phyloP scores from a whole-genome alignment of 2,888 invertebrate species.

The Sphaerophoria taeniata region DNA sequence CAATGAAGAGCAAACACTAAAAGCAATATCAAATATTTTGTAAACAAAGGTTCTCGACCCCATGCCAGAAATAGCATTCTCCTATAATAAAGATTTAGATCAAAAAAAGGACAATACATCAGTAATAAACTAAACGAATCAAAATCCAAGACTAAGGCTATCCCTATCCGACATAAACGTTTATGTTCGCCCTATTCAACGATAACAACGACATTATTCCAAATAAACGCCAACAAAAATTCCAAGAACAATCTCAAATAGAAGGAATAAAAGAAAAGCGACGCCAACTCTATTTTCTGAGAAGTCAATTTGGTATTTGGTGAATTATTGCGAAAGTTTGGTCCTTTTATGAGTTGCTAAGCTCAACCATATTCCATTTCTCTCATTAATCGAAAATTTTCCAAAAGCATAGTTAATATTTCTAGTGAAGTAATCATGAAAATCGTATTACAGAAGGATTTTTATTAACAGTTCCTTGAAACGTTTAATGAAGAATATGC shows the following conservation, averaged over 20 bases:
- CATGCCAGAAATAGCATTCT: neutral
- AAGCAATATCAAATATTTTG: neutral
- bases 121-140: conserved; percentile 12
- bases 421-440: conserved; percentile 37
- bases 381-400: conserved; percentile 38
- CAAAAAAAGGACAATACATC: conserved; percentile 48
- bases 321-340: conserved; percentile 56
- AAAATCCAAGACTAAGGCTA: conserved; percentile 11
- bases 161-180: conserved; percentile 23
- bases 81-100: conserved; percentile 31
- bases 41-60: no score
- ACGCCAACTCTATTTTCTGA: conserved; percentile 4
- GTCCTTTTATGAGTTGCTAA: conserved; percentile 33
- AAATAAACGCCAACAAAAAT: conserved; percentile 28
- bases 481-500: neutral
- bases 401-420: conserved; percentile 48
- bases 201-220: conserved; percentile 2
- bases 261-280: conserved; percentile 21
- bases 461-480: conserved; percentile 9
- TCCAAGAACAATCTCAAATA: conserved; percentile 27
- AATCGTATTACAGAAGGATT: neutral
- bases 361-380: neutral
- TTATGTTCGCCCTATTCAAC: conserved; percentile 53
- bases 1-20: conserved; percentile 1
- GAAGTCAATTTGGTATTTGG: conserved; percentile 40